Conservation (phyloP, 2,888 invertebrate species). For the Ethmia dodecea region DNA sequence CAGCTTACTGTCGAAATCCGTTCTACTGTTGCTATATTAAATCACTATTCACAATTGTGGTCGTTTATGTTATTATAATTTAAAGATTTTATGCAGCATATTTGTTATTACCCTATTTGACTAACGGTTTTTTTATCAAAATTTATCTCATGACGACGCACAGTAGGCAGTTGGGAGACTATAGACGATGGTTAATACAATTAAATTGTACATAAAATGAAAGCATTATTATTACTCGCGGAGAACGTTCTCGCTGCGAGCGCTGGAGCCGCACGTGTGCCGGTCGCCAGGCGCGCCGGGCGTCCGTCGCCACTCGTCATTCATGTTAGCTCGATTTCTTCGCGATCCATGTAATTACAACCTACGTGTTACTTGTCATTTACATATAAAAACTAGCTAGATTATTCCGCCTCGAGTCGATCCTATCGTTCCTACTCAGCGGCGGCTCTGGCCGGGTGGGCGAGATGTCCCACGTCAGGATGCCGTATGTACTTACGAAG, state of each 20-base stretch:
- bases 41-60: no score
- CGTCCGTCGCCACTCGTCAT: conserved; percentile 45
- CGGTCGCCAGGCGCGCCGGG: conserved; percentile 39
- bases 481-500: conserved; percentile 66
- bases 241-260: conserved; percentile 37
- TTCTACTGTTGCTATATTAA: conserved; percentile 61
- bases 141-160: no score
- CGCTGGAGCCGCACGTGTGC: conserved; percentile 55
- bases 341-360: conserved; percentile 39
- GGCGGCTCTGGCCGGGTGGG: conserved; percentile 30
- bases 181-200: conserved; percentile 18
- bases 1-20: conserved; percentile 57
- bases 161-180: not conserved
- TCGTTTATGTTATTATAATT: no score
- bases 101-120: no score
- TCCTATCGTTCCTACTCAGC: conserved; percentile 17
- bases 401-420: conserved; percentile 24
- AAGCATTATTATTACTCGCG: conserved; percentile 38
- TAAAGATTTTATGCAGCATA: no score
- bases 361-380: conserved; percentile 36
- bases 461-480: conserved; percentile 41
- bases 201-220: conserved; percentile 34
- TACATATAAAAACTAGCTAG: conserved; percentile 31
- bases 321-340: conserved; percentile 49
- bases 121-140: no score